Percentiles rank a stretch among this genome's conserved stretches.
These are phyloP conservation scores for Nesidiocoris tenuis DNA, from an alignment of 2,888 invertebrate genomes.

Conservation along the genomic window DNA sequence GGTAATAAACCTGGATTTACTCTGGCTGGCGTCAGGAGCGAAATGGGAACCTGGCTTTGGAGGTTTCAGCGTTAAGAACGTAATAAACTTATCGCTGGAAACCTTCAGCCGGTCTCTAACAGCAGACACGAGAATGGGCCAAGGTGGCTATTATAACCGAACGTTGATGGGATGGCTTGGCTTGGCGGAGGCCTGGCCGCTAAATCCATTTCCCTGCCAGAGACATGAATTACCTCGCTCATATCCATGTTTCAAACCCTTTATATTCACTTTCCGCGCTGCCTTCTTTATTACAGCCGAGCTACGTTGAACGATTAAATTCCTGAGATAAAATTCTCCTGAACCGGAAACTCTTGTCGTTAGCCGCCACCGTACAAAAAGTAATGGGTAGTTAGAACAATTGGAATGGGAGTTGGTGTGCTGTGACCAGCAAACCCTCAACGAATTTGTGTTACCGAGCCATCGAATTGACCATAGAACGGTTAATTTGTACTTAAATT, in stretches of 20 bases:
- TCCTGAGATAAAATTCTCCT: neutral
- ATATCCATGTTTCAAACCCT: neutral
- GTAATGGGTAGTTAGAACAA: too few relatives aligned
- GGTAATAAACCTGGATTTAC: slow-evolving; percentile 35
- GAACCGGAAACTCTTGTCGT: neutral
- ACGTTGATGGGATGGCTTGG: slow-evolving; percentile 17
- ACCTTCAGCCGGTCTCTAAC: slow-evolving; percentile 1
- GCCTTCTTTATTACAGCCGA: neutral
- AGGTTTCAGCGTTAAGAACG: slow-evolving; percentile 11
- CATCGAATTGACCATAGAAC: too few relatives aligned
- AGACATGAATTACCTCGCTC: neutral
- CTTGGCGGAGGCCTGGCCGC: neutral
- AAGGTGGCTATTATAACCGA: slow-evolving; percentile 14
- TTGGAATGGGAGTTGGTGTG: too few relatives aligned
- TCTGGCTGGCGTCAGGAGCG: neutral
- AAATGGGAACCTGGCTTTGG: neutral
- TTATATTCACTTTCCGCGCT: neutral
- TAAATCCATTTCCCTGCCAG: neutral
- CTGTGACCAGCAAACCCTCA: too few relatives aligned
- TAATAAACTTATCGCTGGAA: slow-evolving; percentile 33
- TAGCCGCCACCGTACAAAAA: too few relatives aligned
- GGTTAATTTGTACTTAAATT: too few relatives aligned
- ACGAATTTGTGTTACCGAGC: too few relatives aligned
- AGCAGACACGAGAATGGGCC: neutral
- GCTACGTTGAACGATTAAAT: neutral